A percentile compares a stretch with the other conserved stretches of the same genome.
Evolutionary conservation across 2,113 vertebrate genomes (phyloP).

Genomic region (Isurus oxyrinchus): DNA sequence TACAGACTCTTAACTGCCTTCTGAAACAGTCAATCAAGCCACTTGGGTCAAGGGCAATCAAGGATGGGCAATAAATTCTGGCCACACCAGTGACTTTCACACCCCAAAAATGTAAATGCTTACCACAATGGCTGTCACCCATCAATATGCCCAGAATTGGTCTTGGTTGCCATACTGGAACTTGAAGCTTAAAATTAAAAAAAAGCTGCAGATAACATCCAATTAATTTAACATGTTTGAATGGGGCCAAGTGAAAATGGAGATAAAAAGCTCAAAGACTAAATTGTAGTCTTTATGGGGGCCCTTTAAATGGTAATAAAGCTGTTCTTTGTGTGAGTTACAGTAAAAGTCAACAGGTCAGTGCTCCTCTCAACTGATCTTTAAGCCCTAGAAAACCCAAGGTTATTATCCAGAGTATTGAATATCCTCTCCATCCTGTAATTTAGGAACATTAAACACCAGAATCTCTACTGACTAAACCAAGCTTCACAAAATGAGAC

Average conservation of each 20-base stretch:
- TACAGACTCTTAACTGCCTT: too few species aligned
- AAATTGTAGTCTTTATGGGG: not conserved
- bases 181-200: not conserved
- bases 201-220: not conserved
- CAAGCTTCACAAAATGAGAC: not conserved
- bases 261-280: not conserved
- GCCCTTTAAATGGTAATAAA: not conserved
- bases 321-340: not conserved
- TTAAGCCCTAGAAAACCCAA: not conserved
- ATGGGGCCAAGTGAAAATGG: not conserved
- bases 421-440: not conserved
- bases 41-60: too few species aligned
- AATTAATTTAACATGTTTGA: not conserved
- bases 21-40: too few species aligned
- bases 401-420: not conserved
- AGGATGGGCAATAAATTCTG: too few species aligned
- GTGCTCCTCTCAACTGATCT: not conserved
- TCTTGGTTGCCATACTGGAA: not conserved
- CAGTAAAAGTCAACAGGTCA: not conserved
- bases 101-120: too few species aligned
- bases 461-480: not conserved
- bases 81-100: too few species aligned
- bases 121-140: not conserved
- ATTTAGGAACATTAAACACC: not conserved
- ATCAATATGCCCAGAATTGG: not conserved